Evolutionary conservation across 1,140 invertebrate species (phyloP), one percentile per base, ranked within the genome.

Genomic region (Globodera ellingtonae): DNA sequence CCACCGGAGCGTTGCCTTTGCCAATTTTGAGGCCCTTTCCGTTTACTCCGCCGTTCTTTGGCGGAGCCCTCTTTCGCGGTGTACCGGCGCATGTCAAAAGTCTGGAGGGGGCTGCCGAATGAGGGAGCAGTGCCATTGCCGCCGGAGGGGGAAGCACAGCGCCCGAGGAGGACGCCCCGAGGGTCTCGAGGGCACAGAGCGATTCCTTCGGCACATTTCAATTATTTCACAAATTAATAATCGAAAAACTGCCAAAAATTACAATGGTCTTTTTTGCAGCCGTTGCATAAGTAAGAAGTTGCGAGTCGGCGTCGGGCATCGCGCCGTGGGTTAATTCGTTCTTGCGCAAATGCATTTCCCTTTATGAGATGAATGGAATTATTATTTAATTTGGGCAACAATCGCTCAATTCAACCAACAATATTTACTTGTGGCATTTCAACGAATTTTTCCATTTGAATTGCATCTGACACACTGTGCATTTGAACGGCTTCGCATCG

Each of bases 401-500:
- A n/a, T 15, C 15, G 13, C 18, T 59, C 13, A 15, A 35, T 35
- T 35, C 3, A 35, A 35, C 35, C 2, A 35, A 35, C 1, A 21
- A 21, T 46, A 15, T 13, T n/a, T 46, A 78, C 79, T 89, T 89
- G 76, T 89, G 87, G 67, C 88, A 89, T 80, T 89, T 89, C 50
- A 89, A 79, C 24, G 86, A 88, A 67, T 89, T 89, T 72, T 89
- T 89, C 87, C 87, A 89, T 78, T 89, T 89, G 80, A 89, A 89
- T 47, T 82, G 86, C 88, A 89, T 89, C 46, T 87, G 81, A 50
- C 87, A 89, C n/a, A 89, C 85, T 59, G 82, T 85, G 75, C 87
- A 89, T 15, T 85, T 80, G 70, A 89, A 89, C 15, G 87, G 87
- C 59, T 89, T 89, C n/a, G 86, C 84, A 78, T 89, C 87, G 47